Conservation (phyloP, 2,888 invertebrate genomes). For the Acanthopleura granulata region DNA sequence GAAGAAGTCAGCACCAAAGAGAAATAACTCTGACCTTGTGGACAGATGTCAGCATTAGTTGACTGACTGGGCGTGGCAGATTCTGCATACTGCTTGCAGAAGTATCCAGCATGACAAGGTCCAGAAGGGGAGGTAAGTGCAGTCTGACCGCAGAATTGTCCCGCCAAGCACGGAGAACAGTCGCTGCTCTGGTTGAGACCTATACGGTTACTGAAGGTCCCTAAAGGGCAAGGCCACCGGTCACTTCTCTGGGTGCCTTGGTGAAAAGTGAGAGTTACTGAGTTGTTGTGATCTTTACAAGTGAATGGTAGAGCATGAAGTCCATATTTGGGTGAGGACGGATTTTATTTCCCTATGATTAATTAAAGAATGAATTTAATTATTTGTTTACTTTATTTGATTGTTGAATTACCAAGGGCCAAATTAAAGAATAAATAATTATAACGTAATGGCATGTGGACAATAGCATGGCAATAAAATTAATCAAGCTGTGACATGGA, state of each 20-base stretch:
- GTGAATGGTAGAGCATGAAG: too few relatives aligned
- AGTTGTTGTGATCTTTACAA: too few relatives aligned
- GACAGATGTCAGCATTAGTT: constrained; percentile 61
- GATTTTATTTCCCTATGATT: too few relatives aligned
- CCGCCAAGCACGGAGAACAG: constrained; percentile 55
- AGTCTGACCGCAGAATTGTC: constrained; percentile 54
- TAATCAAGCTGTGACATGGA: too few relatives aligned
- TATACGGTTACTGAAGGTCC: constrained; percentile 58
- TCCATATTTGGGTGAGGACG: too few relatives aligned
- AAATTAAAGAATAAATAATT: too few relatives aligned
- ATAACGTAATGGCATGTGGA: too few relatives aligned
- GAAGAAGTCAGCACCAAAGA: too few relatives aligned
- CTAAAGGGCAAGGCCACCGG: constrained; percentile 53
- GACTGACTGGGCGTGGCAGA: constrained; percentile 59
- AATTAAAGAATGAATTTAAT: too few relatives aligned
- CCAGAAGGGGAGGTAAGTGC: constrained; percentile 58
- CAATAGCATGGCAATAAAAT: too few relatives aligned
- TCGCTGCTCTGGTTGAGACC: constrained; percentile 47
- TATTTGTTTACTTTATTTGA: too few relatives aligned
- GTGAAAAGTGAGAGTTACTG: not conserved
- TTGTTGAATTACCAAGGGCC: too few relatives aligned
- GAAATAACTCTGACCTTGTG: constrained; percentile 50
- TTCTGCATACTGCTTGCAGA: constrained; percentile 54
- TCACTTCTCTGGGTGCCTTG: constrained; percentile 44
- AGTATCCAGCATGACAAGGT: constrained; percentile 56